phyloP scores from a whole-genome alignment of 2,888 invertebrate species.

The Phrixothrix hirtus region DNA sequence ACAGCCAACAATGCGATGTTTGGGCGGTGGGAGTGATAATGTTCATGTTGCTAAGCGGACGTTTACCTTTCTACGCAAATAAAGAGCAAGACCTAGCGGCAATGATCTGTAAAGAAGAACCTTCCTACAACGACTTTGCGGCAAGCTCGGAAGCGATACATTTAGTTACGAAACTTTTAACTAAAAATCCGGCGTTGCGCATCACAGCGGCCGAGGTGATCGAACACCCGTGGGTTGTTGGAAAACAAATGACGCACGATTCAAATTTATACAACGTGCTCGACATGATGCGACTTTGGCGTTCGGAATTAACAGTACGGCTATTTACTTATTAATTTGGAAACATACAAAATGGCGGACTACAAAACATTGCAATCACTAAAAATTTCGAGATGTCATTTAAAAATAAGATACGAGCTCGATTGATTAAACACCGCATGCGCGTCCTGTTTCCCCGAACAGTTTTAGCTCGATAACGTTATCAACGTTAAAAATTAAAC shows the following conservation, averaged over 20 bases:
- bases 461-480: no score
- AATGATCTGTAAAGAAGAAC: slow-evolving; percentile 49
- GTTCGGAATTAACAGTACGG: slow-evolving; percentile 49
- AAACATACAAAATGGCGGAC: no score
- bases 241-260: slow-evolving; percentile 35
- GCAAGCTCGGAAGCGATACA: slow-evolving; percentile 49
- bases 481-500: no score
- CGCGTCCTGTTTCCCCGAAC: no score
- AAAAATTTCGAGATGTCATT: neutral
- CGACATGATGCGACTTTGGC: slow-evolving; percentile 56
- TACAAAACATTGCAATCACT: neutral
- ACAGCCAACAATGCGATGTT: slow-evolving; percentile 64
- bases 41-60: slow-evolving; percentile 56
- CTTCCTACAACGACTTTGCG: slow-evolving; percentile 37
- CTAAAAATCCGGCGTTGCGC: slow-evolving; percentile 60
- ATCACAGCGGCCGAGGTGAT: slow-evolving; percentile 59
- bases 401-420: no score
- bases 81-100: slow-evolving; percentile 45
- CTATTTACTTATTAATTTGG: slow-evolving; percentile 14
- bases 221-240: slow-evolving; percentile 56
- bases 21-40: slow-evolving; percentile 64
- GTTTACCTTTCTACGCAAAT: slow-evolving; percentile 50
- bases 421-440: no score
- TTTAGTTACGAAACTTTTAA: slow-evolving; percentile 56
- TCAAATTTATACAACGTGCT: slow-evolving; percentile 48